Base-by-base conservation (phyloP, 2,113 vertebrate species). In the Channa argus region DNA sequence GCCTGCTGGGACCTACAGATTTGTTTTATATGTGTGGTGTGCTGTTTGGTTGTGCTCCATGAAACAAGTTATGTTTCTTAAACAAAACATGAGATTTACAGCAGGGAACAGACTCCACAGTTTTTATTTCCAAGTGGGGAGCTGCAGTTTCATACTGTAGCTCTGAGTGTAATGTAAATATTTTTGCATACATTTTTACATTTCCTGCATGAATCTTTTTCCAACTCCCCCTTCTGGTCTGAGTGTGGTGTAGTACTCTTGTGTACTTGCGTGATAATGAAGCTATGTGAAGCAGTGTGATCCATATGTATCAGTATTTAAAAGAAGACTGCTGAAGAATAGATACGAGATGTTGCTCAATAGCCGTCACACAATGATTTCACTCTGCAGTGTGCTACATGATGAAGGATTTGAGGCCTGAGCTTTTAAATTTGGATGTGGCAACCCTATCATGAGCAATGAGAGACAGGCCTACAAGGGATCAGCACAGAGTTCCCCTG, bases 371-470 rank as follows among this genome's bases (percentile, higher is more conserved):
- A 77, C 50, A 65, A 33, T 68, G 70, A 72, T 79, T 83, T 85
- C 38, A 56, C 54, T 58, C 64, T 4, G 47, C 60, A 45, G 47
- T 79, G 71, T 73, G 70, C 69, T 73, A 44, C 72, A 65, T 0
- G 39, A n/a, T 62, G 74, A 77, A 71, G 76, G 81, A 84, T 91
- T 90, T 75, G 49, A 80, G 80, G 80, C 74, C 70, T 8, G 8
- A 78, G 74, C 69, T 87, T 81, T 83, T 71, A 71, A 89, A 82
- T 86, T 74, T 84, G 86, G 80, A 89, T 89, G 88, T 92, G 87
- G 89, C 87, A 90, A 90, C 86, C 84, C 83, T 80, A 90, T 88
- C 86, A 86, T 84, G 89, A 88, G 91, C 88, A 92, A 89, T 85
- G 90, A 88, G 86, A 89, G 88, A 85, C 88, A 88, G 90, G 85